Base-by-base conservation (phyloP, 2,888 invertebrate species). In the Melinaea menophilus region DNA sequence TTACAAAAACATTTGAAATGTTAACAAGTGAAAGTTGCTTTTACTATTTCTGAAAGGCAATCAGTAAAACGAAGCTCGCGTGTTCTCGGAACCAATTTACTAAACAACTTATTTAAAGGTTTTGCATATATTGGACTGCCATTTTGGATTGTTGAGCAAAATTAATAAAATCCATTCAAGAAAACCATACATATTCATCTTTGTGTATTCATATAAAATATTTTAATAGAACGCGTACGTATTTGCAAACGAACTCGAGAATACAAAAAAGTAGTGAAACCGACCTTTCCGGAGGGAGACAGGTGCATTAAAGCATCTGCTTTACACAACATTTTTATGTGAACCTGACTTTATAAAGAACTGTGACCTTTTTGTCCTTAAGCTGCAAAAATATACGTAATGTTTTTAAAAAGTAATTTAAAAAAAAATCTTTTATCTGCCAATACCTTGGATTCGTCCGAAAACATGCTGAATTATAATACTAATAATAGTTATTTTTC, bases 11-110 rank as follows among this genome's bases (percentile, higher is more conserved):
- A n/a, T 13, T 55, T 31, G 45, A 35, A 45, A 55, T 45, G 45
- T 33, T 33, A 37, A 54, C 7, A 51, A 60, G 31, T 64, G 66
- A 66, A 66, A 66, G 66, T 64, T 12, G 59, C 66, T 66, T 64
- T 64, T 66, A 66, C 66, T 66, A 61, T 66, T 59, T 64, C 55
- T 61, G 62, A 66, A 66, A 64, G 66, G 62, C 62, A 62, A 63
- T 64, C 61, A 47, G 35, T 61, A 65, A 66, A 59, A 58, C 12
- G 61, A 61, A 59, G 61, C 55, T 64, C 62, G 62, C 66, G 62
- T 66, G 66, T 64, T 55, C 55, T 56, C 35, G 55, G 13, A 35
- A 33, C 51, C 51, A 31, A 51, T 22, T 51, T 31, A 51, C 9
- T 51, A 51, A 51, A 51, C 51, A 51, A 31, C 51, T 31, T 51